A percentile compares a stretch with the other conserved stretches of the same genome.
phyloP scores from a whole-genome alignment of 2,797 vertebrate genomes.

The Tenualosa ilisha region DNA sequence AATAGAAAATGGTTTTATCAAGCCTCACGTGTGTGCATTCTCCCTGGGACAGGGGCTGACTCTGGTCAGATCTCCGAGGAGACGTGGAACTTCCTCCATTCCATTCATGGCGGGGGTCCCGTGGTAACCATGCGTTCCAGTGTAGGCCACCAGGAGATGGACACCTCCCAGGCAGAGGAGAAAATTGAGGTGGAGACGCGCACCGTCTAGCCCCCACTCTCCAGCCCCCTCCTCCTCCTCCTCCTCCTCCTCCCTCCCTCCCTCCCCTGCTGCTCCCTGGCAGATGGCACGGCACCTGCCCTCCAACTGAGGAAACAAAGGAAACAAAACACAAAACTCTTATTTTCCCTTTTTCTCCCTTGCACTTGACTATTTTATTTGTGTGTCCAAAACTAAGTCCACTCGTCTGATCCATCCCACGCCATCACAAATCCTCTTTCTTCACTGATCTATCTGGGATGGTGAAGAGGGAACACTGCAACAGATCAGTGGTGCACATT shows the following conservation, averaged over 20 bases:
- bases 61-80: slow-evolving; percentile 98
- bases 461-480: not conserved
- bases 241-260: not conserved
- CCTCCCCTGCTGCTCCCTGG: not conserved
- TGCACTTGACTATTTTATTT: slow-evolving; percentile 75
- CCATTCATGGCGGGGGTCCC: slow-evolving; percentile 92
- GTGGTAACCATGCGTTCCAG: slow-evolving; percentile 89
- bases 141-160: slow-evolving; percentile 81
- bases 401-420: not conserved
- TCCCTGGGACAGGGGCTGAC: slow-evolving; percentile 83
- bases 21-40: not conserved
- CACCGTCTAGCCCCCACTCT: slow-evolving; percentile 74
- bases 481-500: not conserved
- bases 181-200: slow-evolving; percentile 97
- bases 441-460: not conserved
- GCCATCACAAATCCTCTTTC: not conserved
- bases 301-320: slow-evolving; percentile 37
- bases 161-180: slow-evolving; percentile 86
- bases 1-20: not conserved
- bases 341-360: slow-evolving; percentile 61
- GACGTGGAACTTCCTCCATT: slow-evolving; percentile 97
- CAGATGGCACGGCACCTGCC: not conserved
- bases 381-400: slow-evolving; percentile 56
- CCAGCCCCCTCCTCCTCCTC: not conserved
- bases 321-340: slow-evolving; percentile 54